Evolutionary conservation across 2,888 invertebrate genomes (phyloP), one percentile per base, ranked within the genome.

Genomic region (Altica lythri): DNA sequence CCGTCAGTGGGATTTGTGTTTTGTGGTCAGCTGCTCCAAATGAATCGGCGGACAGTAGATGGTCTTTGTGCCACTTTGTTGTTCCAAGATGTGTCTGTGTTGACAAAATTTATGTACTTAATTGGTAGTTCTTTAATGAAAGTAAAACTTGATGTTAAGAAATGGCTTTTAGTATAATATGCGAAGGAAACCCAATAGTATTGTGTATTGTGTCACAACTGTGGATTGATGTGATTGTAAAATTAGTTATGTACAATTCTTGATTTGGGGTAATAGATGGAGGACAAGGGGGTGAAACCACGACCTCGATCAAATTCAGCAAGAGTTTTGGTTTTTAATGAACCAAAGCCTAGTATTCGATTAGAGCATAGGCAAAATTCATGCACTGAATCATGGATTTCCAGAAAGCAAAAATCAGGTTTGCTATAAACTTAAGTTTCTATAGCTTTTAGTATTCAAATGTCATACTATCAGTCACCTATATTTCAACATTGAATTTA

Each of bases 241-340:
- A 43, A 35, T 55, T 51, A 46, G 55, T 55, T 47, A 47, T n/a
- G n/a, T n/a, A 42, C 50, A 55, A 30, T 55, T 64, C 50, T 62
- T 61, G 52, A 53, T 63, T 64, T 52, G 44, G 59, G 60, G 61
- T 62, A 59, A 60, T 66, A 70, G 67, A 74, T 73, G 74, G 74
- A 74, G 70, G 71, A 73, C 66, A 65, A 66, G 63, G 72, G 72
- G 68, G 68, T 65, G 61, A 75, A 73, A 70, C 66, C 71, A 67
- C 70, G 74, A 68, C 68, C 67, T 59, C 74, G 75, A 68, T 75
- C 74, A 59, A 75, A 89, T 76, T 88, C 89, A 59, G 89, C 89
- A 48, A 82, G 89, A 74, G 88, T 88, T 64, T 81, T 90, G 67
- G 82, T 87, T 67, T 90, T 89, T 73, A 89, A 89, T 75, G 88